Conservation (phyloP, 2,797 vertebrate genomes). For the Pseudocheirus occidentalis region DNA sequence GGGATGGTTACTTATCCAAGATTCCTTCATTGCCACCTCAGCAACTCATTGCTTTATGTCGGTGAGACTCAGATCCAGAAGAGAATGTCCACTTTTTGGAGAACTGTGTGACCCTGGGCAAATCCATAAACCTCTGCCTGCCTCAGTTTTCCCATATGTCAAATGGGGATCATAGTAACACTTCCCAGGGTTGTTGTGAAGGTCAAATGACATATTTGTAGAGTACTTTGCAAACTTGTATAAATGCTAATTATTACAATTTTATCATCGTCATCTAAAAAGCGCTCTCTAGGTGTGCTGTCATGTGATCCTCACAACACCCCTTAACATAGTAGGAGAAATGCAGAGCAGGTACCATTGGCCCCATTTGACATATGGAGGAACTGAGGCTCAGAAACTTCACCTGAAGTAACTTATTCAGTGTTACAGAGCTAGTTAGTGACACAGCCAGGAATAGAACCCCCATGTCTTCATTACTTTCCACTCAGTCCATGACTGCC, state of each 20-base stretch:
- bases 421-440: not conserved
- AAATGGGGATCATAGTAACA: not conserved
- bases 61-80: not conserved
- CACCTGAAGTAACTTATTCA: not conserved
- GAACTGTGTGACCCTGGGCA: not conserved
- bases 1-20: not conserved
- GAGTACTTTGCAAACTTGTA: not conserved
- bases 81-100: not conserved
- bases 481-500: not conserved
- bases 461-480: not conserved
- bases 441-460: not conserved
- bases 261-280: not conserved
- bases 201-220: not conserved
- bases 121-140: not conserved
- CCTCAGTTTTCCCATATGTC: constrained; percentile 9
- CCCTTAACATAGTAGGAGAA: not conserved
- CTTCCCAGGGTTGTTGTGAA: not conserved
- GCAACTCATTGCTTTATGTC: not conserved
- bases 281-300: not conserved
- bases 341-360: not conserved
- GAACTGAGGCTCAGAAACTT: not conserved
- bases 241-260: not conserved
- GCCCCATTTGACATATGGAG: not conserved
- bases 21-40: not conserved
- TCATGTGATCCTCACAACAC: not conserved